Percentiles rank a stretch among this genome's conserved stretches.
phyloP scores from a whole-genome alignment of 2,797 vertebrate genomes.

The Crocidura indochinensis region DNA sequence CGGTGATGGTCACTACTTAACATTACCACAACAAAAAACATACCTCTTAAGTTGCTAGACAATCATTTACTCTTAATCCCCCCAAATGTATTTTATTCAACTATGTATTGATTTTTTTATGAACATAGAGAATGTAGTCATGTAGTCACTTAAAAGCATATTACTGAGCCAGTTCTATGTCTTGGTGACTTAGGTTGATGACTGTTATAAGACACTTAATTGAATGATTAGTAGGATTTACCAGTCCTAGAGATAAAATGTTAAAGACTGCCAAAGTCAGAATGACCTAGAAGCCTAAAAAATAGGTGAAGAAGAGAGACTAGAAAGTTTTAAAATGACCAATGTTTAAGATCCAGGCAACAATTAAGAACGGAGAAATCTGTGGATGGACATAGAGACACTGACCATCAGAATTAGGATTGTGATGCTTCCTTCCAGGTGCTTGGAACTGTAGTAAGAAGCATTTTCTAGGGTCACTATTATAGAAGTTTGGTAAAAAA shows the following conservation, averaged over 20 bases:
- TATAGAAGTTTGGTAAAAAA: background rate
- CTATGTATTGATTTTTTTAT: background rate
- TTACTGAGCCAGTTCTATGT: background rate
- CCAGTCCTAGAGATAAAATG: slow-evolving; percentile 1
- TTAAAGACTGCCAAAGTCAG: slow-evolving; percentile 18
- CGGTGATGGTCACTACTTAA: slow-evolving; percentile 71
- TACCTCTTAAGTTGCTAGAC: slow-evolving; percentile 42
- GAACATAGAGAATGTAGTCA: slow-evolving; percentile 3
- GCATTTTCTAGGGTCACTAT: background rate
- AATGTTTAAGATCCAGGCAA: background rate
- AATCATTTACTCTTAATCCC: slow-evolving; percentile 49
- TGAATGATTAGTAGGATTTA: no score
- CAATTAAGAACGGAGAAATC: background rate
- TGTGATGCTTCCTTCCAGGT: background rate
- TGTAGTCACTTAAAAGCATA: background rate
- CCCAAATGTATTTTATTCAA: slow-evolving; percentile 38
- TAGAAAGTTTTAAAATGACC: slow-evolving; percentile 14
- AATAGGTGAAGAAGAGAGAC: background rate
- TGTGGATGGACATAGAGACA: background rate
- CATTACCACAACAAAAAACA: slow-evolving; percentile 68
- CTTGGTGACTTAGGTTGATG: slow-evolving; percentile 3
- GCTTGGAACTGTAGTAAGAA: background rate
- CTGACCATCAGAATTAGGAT: background rate
- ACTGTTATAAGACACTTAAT: background rate
- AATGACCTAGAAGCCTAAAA: slow-evolving; percentile 1